These are phyloP conservation scores for Perca fluviatilis DNA, from an alignment of 2,113 vertebrate species.

Conservation along the genomic window DNA sequence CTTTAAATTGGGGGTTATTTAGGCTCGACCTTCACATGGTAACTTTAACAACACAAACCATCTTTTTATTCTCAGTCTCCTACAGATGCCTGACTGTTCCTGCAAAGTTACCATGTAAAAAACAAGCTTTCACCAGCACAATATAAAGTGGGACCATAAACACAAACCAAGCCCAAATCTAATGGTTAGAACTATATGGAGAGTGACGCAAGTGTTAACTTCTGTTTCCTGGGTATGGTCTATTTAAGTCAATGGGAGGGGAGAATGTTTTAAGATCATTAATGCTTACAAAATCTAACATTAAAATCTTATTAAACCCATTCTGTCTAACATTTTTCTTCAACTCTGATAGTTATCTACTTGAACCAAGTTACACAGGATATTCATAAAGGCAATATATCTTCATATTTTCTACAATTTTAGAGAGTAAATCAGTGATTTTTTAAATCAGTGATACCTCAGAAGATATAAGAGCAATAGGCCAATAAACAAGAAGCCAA, in stretches of 20 bases:
- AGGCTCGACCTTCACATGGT: conserved; percentile 34
- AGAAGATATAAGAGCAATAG: neutral
- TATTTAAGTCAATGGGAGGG: conserved; percentile 2
- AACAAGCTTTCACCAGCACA: conserved; percentile 55
- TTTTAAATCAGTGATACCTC: neutral
- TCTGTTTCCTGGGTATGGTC: conserved; percentile 10
- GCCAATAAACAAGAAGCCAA: conserved; percentile 16
- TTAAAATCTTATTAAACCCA: conserved; percentile 18
- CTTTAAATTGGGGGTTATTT: conserved; percentile 52
- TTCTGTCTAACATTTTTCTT: conserved; percentile 3
- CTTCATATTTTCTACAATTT: neutral
- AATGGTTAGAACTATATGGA: conserved; percentile 36
- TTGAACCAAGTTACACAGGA: neutral
- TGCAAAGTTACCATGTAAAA: conserved; percentile 53
- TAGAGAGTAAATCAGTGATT: neutral
- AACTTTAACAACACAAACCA: conserved; percentile 21
- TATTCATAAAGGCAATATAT: conserved; percentile 13
- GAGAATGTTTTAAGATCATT: conserved; percentile 16
- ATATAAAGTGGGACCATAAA: conserved; percentile 56
- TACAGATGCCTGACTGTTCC: neutral
- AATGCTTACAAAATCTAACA: neutral
- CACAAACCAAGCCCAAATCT: conserved; percentile 58
- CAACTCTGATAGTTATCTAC: neutral
- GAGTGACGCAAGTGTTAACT: conserved; percentile 28
- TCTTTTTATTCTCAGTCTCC: neutral